These are phyloP conservation scores for Drosophila sproati DNA, from an alignment of 1,140 invertebrate genomes.

Conservation along the genomic window DNA sequence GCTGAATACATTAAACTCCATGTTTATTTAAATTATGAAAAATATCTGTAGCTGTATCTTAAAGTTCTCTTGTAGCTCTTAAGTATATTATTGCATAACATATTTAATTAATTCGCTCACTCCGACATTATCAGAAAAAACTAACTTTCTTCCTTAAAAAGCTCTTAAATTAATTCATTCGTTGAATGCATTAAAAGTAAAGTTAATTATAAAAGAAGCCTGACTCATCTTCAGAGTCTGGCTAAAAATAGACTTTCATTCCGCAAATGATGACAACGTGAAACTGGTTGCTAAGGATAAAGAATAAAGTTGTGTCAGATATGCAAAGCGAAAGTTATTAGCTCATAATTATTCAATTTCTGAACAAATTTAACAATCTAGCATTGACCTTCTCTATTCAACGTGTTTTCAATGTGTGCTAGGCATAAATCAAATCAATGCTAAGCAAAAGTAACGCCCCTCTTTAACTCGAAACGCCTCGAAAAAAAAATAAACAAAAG, in stretches of 20 bases:
- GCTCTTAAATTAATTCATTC: background rate
- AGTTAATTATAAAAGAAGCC: background rate
- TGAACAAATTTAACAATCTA: background rate
- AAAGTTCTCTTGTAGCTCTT: too few species aligned
- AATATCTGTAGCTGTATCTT: too few species aligned
- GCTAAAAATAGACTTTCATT: background rate
- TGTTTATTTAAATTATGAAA: background rate
- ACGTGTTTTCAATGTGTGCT: background rate
- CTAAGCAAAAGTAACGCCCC: constrained; percentile 35
- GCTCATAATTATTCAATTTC: background rate
- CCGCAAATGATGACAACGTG: background rate
- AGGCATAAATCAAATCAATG: constrained; percentile 44
- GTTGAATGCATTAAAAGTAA: background rate
- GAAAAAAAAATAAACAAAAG: constrained; percentile 60
- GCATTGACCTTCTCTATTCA: constrained; percentile 37
- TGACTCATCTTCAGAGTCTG: constrained; percentile 9
- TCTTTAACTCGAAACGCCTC: constrained; percentile 3
- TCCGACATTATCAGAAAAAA: background rate
- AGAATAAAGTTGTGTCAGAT: background rate
- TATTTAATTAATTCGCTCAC: too few species aligned
- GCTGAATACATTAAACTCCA: constrained; percentile 6
- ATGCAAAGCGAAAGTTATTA: background rate
- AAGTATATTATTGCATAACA: too few species aligned
- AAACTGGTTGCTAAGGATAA: constrained; percentile 1
- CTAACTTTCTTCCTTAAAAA: background rate